Evolutionary conservation across 2,113 vertebrate genomes (phyloP).

Genomic region (Paracanthobrama guichenoti): DNA sequence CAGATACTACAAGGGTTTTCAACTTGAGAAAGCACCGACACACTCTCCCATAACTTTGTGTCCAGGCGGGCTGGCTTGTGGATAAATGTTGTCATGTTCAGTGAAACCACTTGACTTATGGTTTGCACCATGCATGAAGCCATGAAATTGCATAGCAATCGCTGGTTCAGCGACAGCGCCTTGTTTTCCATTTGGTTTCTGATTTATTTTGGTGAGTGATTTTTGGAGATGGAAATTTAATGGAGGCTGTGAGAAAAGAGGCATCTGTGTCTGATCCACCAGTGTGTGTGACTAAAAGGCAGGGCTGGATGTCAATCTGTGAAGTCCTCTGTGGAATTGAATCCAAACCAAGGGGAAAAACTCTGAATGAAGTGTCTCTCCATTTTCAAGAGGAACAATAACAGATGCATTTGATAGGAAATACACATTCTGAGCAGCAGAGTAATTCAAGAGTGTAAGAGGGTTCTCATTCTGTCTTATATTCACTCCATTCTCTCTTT

Average conservation of each 20-base stretch:
- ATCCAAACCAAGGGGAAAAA: slow-evolving; percentile 31
- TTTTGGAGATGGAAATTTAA: slow-evolving; percentile 22
- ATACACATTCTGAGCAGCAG: slow-evolving; percentile 15
- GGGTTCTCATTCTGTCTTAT: neutral
- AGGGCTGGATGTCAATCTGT: slow-evolving; percentile 23
- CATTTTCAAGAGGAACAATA: slow-evolving; percentile 29
- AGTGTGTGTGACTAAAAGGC: slow-evolving; percentile 24
- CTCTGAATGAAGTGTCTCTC: slow-evolving; percentile 29
- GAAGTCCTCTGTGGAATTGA: slow-evolving; percentile 36
- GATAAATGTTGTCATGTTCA: slow-evolving; percentile 26
- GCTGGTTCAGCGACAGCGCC: slow-evolving; percentile 4
- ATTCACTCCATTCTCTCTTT: neutral
- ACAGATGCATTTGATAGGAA: slow-evolving; percentile 21
- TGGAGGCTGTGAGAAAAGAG: slow-evolving; percentile 18
- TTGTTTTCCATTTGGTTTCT: slow-evolving; percentile 26
- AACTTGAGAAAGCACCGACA: slow-evolving; percentile 6
- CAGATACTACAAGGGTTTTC: neutral
- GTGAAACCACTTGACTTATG: slow-evolving; percentile 6
- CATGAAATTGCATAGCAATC: slow-evolving; percentile 11
- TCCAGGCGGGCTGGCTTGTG: neutral
- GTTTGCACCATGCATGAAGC: slow-evolving; percentile 17
- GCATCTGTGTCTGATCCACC: slow-evolving; percentile 11
- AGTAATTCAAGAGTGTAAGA: slow-evolving; percentile 31
- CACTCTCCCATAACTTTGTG: neutral
- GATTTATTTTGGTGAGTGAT: slow-evolving; percentile 29